Base-by-base conservation (phyloP, 2,797 vertebrate genomes). In the Morus bassanus region DNA sequence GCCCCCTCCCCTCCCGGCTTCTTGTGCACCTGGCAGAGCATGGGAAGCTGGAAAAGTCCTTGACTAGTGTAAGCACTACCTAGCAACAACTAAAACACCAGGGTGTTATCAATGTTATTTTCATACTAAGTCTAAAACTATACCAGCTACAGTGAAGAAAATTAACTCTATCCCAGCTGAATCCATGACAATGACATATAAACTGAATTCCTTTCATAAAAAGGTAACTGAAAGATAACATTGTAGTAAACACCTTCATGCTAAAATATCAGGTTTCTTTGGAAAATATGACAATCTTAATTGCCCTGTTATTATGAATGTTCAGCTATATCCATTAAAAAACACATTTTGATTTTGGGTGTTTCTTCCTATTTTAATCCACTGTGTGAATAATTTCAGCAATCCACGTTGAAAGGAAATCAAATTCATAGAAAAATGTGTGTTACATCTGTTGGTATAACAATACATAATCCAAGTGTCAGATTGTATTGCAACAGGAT, bases 121-220 rank as follows among this genome's bases (percentile, higher is more conserved):
- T 45, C 43, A 45, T 45, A 45, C 43, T 45, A 45, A 45, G 43
- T 8, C 43, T 7, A 45, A 45, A 45, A 18, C 43, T 45, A 9
- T 45, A 18, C 43, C 43, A 45, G 43, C 43, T 45, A 45, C 43
- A 14, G 43, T 45, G 43, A 18, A 45, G 43, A 18, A 45, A 45
- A 18, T 45, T 19, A 45, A 45, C 43, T 45, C 18, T 45, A 45
- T 18, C 43, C 8, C 43, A 45, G 43, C 18, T 45, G 18, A 45
- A 45, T 18, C 43, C 43, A 45, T 45, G 43, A 45, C 43, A 45
- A 45, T 45, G 91, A 85, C 68, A 88, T 83, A 92, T 85, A 76
- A 93, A 92, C 89, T 93, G 69, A 97, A 94, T 96, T 97, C 61
- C 73, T 96, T 97, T 97, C 63, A 95, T 82, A 68, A 95, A 91